These are phyloP conservation scores for Drosophila birchii DNA, from an alignment of 2,888 invertebrate species.

Conservation along the genomic window DNA sequence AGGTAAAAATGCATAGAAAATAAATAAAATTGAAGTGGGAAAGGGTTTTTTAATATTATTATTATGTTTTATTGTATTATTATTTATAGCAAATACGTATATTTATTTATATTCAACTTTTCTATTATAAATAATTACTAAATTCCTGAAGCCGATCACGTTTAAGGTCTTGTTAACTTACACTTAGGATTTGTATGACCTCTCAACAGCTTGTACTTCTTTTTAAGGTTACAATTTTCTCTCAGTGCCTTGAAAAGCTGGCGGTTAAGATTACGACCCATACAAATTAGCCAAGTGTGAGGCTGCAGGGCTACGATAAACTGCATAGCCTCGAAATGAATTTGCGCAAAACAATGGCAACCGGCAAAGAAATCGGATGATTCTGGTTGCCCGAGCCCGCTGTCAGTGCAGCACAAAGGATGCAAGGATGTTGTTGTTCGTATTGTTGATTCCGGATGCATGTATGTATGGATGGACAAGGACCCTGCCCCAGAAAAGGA, in stretches of 20 bases:
- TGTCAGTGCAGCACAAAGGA: slow-evolving; percentile 39
- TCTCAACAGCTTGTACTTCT: neutral
- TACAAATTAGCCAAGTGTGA: slow-evolving; percentile 73
- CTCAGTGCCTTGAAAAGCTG: neutral
- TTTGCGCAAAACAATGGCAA: slow-evolving; percentile 61
- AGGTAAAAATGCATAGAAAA: neutral
- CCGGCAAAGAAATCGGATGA: slow-evolving; percentile 6
- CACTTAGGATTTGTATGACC: neutral
- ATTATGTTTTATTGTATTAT: neutral
- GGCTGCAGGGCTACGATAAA: slow-evolving; percentile 66
- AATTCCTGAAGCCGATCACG: too few relatives aligned
- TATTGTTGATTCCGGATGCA: slow-evolving; percentile 32
- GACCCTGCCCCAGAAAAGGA: neutral
- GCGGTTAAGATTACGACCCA: slow-evolving; percentile 42
- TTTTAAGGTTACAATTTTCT: neutral
- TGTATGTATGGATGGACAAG: slow-evolving; percentile 1
- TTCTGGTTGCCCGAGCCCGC: slow-evolving; percentile 39
- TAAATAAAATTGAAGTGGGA: neutral
- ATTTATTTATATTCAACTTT: neutral
- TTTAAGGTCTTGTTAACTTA: neutral
- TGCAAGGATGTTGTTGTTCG: slow-evolving; percentile 7
- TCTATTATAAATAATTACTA: neutral
- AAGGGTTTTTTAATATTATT: neutral
- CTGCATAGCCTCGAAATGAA: slow-evolving; percentile 72
- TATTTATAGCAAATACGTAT: too few relatives aligned